These are phyloP conservation scores for Pomacea maculata DNA, from an alignment of 1,140 invertebrate species.

Conservation along the genomic window DNA sequence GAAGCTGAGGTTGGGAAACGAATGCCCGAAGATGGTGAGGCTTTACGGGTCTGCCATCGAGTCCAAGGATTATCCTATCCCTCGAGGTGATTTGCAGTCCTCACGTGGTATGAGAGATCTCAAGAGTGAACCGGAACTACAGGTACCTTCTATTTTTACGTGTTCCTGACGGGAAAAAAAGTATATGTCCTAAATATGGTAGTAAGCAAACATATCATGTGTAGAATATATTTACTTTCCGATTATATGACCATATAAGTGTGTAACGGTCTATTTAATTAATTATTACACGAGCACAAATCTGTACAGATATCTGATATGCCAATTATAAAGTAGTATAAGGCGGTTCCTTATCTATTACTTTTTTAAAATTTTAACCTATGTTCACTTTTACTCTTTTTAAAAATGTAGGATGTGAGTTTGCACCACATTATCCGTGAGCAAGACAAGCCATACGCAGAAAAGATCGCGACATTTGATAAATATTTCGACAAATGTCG, in stretches of 20 bases:
- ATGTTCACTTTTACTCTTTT: neutral
- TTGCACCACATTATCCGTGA: conserved; percentile 48
- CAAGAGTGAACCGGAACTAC: conserved; percentile 20
- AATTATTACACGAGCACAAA: too few species aligned
- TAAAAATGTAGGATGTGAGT: conserved; percentile 21
- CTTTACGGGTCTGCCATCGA: conserved; percentile 45
- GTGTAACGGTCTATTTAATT: too few species aligned
- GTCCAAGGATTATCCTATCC: conserved; percentile 38
- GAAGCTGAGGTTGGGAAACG: too few species aligned
- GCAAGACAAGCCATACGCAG: conserved; percentile 39
- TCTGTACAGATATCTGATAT: too few species aligned
- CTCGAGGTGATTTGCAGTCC: conserved; percentile 25
- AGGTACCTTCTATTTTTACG: neutral
- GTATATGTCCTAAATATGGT: too few species aligned
- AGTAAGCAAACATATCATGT: too few species aligned
- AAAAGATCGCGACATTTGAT: conserved; percentile 40
- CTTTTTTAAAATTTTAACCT: too few species aligned
- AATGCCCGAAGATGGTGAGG: conserved; percentile 39
- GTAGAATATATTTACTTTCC: too few species aligned
- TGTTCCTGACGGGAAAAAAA: too few species aligned
- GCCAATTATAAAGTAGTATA: too few species aligned
- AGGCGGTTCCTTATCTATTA: too few species aligned
- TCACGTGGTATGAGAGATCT: conserved; percentile 21
- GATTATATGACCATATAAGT: too few species aligned
- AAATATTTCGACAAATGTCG: conserved; percentile 26